phyloP scores from a whole-genome alignment of 2,888 invertebrate genomes.

The Archips xylosteana region DNA sequence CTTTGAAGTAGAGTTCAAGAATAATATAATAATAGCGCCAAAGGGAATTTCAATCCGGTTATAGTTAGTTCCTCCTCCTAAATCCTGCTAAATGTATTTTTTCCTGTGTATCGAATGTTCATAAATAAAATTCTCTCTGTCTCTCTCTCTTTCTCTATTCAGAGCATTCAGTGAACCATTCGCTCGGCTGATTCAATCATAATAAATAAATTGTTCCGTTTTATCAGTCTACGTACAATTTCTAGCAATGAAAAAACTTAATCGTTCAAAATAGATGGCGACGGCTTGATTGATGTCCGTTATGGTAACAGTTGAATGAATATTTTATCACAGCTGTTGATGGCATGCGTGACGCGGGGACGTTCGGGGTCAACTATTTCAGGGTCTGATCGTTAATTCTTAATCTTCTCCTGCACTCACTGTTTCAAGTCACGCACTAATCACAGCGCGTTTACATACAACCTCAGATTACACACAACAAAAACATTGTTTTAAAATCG shows the following conservation, averaged over 20 bases:
- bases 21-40: no score
- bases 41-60: no score
- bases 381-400: slow-evolving; percentile 71
- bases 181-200: background rate
- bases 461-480: background rate
- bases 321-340: slow-evolving; percentile 73
- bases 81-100: no score
- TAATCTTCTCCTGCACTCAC: slow-evolving; percentile 68
- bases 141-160: no score
- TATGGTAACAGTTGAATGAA: slow-evolving; percentile 75
- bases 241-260: slow-evolving; percentile 64
- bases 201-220: slow-evolving; percentile 14
- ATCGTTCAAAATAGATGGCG: slow-evolving; percentile 73
- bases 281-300: slow-evolving; percentile 77
- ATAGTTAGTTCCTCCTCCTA: no score
- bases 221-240: background rate
- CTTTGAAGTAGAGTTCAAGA: no score
- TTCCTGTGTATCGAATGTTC: no score
- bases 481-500: background rate
- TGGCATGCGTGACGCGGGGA: slow-evolving; percentile 71
- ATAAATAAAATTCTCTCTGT: no score
- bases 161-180: background rate
- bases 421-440: slow-evolving; percentile 67
- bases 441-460: slow-evolving; percentile 57
- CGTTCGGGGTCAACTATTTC: slow-evolving; percentile 74